These are phyloP conservation scores for Thamnophis sirtalis DNA, from an alignment of 2,113 vertebrate species.

Conservation along the genomic window DNA sequence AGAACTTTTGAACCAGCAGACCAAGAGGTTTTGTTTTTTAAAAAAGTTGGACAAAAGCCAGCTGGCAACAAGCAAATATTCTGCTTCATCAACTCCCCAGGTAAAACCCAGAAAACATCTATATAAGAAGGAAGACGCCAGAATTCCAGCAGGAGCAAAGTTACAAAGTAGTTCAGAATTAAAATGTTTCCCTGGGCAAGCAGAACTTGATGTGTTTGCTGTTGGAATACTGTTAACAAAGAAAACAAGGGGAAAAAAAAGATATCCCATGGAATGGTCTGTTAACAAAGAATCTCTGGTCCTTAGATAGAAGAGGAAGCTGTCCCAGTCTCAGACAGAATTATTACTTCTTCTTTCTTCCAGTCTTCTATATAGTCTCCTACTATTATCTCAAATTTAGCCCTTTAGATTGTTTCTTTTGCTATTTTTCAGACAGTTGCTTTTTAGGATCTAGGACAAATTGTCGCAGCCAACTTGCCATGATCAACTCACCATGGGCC, in stretches of 20 bases:
- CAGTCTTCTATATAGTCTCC: background rate
- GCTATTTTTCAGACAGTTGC: background rate
- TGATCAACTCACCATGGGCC: background rate
- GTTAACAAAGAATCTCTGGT: background rate
- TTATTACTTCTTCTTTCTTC: background rate
- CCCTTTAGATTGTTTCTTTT: background rate
- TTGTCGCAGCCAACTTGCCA: background rate
- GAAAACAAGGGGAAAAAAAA: background rate
- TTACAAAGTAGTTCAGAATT: background rate
- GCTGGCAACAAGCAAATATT: background rate
- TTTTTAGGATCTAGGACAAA: background rate
- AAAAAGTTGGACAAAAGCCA: background rate
- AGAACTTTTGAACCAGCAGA: background rate
- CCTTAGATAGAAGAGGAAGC: background rate
- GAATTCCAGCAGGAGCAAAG: background rate
- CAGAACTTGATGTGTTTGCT: background rate
- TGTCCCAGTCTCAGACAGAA: background rate
- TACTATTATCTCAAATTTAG: background rate
- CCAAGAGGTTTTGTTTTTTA: background rate
- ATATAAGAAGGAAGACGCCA: constrained; percentile 5
- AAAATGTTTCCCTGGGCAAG: background rate
- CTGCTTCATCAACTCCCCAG: background rate
- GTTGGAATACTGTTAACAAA: background rate
- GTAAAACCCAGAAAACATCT: constrained; percentile 20
- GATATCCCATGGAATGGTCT: background rate